phyloP scores from a whole-genome alignment of 1,140 invertebrate species.

The Drosophila teissieri region DNA sequence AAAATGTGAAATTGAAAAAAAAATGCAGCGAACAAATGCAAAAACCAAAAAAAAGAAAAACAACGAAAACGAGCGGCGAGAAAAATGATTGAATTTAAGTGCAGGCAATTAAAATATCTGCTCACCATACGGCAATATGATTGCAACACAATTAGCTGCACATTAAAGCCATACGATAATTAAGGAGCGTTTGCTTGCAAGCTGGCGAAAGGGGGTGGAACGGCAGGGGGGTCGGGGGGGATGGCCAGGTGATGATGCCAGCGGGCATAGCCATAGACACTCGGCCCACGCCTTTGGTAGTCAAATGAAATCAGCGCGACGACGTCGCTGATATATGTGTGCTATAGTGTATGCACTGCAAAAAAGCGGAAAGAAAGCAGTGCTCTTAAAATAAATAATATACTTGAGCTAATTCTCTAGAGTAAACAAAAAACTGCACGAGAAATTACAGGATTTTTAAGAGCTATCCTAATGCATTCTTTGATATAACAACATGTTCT shows the following conservation, averaged over 20 bases:
- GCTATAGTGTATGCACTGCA: constrained; percentile 13
- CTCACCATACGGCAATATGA: constrained; percentile 67
- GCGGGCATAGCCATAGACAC: constrained; percentile 59
- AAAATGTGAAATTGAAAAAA: constrained; percentile 57
- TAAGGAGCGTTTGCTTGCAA: constrained; percentile 55
- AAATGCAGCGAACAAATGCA: constrained; percentile 51
- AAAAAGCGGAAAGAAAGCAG: neutral
- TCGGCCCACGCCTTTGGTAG: constrained; percentile 62
- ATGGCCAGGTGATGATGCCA: constrained; percentile 64
- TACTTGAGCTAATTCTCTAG: no score
- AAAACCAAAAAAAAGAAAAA: neutral
- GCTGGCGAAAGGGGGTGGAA: constrained; percentile 6
- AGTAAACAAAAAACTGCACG: no score
- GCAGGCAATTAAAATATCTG: constrained; percentile 74
- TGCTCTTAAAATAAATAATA: neutral
- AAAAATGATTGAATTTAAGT: constrained; percentile 65
- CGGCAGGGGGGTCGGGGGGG: neutral
- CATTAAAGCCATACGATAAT: constrained; percentile 83
- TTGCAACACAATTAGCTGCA: constrained; percentile 84
- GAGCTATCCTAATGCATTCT: no score
- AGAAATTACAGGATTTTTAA: no score
- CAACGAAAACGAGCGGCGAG: constrained; percentile 27
- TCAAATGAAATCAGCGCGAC: constrained; percentile 80
- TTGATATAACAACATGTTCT: no score
- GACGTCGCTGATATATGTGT: constrained; percentile 70